These are phyloP conservation scores for Melanotaenia boesemani DNA, from an alignment of 2,797 vertebrate genomes.

Conservation along the genomic window DNA sequence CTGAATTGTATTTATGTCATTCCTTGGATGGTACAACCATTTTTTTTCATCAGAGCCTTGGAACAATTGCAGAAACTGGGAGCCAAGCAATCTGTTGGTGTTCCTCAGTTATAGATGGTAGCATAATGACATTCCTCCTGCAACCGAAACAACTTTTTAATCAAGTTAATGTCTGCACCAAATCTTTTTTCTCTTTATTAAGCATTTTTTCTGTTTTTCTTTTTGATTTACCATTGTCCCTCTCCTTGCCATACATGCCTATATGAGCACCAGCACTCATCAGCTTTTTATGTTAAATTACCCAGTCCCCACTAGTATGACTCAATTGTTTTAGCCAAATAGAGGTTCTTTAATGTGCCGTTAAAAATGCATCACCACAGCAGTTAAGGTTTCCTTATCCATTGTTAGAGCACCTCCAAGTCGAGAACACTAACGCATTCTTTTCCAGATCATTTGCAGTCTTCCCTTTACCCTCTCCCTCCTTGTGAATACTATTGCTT, in stretches of 20 bases:
- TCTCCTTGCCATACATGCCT: conserved; percentile 13
- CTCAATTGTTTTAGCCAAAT: conserved; percentile 68
- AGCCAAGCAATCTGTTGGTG: conserved; percentile 76
- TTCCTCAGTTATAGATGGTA: conserved; percentile 66
- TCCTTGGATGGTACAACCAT: conserved; percentile 45
- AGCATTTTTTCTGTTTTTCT: conserved; percentile 8
- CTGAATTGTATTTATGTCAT: conserved; percentile 64
- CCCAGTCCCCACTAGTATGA: conserved; percentile 40
- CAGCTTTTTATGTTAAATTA: conserved; percentile 54
- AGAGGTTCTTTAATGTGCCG: conserved; percentile 59
- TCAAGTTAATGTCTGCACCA: conserved; percentile 52
- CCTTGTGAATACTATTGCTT: background rate
- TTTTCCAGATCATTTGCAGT: conserved; percentile 71
- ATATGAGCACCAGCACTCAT: conserved; percentile 22
- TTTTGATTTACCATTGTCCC: conserved; percentile 21
- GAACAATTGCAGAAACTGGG: conserved; percentile 52
- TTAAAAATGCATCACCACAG: conserved; percentile 69
- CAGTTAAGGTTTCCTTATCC: conserved; percentile 69
- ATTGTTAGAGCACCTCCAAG: conserved; percentile 57
- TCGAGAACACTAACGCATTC: conserved; percentile 59
- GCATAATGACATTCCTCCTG: conserved; percentile 54
- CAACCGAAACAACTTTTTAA: conserved; percentile 68
- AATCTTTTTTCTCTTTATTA: conserved; percentile 44
- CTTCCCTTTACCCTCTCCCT: conserved; percentile 29
- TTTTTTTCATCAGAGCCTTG: conserved; percentile 54